Evolutionary conservation across 2,113 vertebrate genomes (phyloP).

Genomic region (Heterochromis multidens): DNA sequence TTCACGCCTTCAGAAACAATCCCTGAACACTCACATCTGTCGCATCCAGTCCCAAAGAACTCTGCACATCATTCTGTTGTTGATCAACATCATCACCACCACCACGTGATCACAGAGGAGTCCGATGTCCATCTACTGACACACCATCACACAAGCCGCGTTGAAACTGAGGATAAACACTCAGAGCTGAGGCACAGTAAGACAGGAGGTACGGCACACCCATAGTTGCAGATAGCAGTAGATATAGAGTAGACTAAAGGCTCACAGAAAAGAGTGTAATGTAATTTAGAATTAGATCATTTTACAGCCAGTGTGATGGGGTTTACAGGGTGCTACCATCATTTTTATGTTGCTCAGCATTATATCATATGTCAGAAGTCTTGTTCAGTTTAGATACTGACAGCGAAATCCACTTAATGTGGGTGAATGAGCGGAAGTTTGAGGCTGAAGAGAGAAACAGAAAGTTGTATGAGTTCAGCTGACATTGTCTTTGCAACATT

Average conservation of each 20-base stretch:
- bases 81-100: constrained; percentile 13
- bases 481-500: constrained; percentile 36
- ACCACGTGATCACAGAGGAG: not conserved
- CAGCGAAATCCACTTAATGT: constrained; percentile 38
- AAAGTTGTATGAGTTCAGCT: not conserved
- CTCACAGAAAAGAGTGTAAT: constrained; percentile 21
- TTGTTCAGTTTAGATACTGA: constrained; percentile 38
- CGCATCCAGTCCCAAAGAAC: constrained; percentile 8
- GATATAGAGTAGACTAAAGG: constrained; percentile 12
- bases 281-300: constrained; percentile 19
- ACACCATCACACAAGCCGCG: not conserved
- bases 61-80: not conserved
- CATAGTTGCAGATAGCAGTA: constrained; percentile 11
- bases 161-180: constrained; percentile 4
- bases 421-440: constrained; percentile 3
- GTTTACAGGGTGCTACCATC: constrained; percentile 5
- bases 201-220: constrained; percentile 49
- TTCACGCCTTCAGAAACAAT: constrained; percentile 13
- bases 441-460: not conserved
- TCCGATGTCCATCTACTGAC: not conserved
- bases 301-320: not conserved
- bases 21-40: constrained; percentile 16
- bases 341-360: constrained; percentile 27
- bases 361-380: constrained; percentile 30
- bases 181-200: constrained; percentile 18